phyloP scores from a whole-genome alignment of 2,113 vertebrate species.

The Phalacrocorax carbo region DNA sequence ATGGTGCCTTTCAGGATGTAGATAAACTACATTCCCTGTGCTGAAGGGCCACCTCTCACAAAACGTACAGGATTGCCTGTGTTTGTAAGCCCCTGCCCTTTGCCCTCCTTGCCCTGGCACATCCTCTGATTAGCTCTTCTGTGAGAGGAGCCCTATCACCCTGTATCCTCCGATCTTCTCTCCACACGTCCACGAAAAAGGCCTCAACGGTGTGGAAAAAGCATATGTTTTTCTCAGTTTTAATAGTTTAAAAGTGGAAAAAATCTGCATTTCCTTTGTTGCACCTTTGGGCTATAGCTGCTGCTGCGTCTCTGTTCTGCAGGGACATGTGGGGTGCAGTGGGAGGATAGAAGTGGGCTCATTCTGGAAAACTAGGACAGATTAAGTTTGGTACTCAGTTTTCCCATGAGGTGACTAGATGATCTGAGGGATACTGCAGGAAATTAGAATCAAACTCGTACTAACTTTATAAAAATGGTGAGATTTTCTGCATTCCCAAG shows the following conservation, averaged over 20 bases:
- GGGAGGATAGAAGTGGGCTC: slow-evolving; percentile 2
- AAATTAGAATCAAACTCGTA: not conserved
- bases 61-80: not conserved
- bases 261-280: slow-evolving; percentile 1
- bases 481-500: not conserved
- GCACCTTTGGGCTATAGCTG: slow-evolving; percentile 16
- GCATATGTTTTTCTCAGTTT: not conserved
- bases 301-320: not conserved
- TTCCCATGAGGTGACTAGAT: not conserved
- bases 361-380: slow-evolving; percentile 21
- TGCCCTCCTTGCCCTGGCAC: not conserved
- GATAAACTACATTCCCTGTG: slow-evolving; percentile 1
- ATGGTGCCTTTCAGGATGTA: slow-evolving; percentile 25
- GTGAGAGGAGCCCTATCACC: not conserved
- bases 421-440: not conserved
- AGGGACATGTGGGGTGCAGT: slow-evolving; percentile 3
- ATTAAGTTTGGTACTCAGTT: not conserved
- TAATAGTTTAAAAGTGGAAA: not conserved
- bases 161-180: not conserved
- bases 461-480: not conserved
- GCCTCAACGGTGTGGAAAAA: not conserved
- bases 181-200: not conserved
- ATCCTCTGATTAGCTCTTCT: not conserved
- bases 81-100: not conserved
- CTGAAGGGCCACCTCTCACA: not conserved